A percentile compares a stretch with the other conserved stretches of the same genome.
Evolutionary conservation across 1,140 invertebrate species (phyloP).

Genomic region (Hydropsyche tenuis): DNA sequence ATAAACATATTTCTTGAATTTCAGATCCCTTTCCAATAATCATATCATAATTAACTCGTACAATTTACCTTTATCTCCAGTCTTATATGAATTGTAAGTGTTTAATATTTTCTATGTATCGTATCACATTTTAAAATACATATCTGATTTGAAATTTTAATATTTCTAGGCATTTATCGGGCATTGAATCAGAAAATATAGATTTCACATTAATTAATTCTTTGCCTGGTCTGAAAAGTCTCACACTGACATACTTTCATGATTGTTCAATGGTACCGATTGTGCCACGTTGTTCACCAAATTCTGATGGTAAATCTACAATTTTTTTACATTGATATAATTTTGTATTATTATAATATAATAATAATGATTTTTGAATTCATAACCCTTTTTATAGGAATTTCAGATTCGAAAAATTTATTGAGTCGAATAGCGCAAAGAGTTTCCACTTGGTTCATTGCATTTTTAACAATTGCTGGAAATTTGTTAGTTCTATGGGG

Average conservation of each 20-base stretch:
- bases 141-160: background rate
- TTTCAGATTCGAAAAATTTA: slow-evolving; percentile 73
- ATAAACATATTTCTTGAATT: background rate
- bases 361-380: no score
- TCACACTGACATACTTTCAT: slow-evolving; percentile 75
- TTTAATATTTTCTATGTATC: background rate
- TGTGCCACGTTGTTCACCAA: slow-evolving; percentile 69
- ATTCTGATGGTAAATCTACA: slow-evolving; percentile 67
- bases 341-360: no score
- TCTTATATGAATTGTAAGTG: background rate
- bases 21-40: background rate
- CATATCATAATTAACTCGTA: background rate
- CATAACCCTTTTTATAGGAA: slow-evolving; percentile 54
- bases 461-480: slow-evolving; percentile 68
- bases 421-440: slow-evolving; percentile 69
- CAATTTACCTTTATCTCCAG: background rate
- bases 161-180: slow-evolving; percentile 61
- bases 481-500: slow-evolving; percentile 75
- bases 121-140: no score
- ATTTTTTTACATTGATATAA: slow-evolving; percentile 10
- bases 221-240: slow-evolving; percentile 62
- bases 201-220: slow-evolving; percentile 63
- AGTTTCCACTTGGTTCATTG: slow-evolving; percentile 76
- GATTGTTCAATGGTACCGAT: slow-evolving; percentile 72
- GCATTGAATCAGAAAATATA: slow-evolving; percentile 65